phyloP scores from a whole-genome alignment of 2,113 vertebrate species.

The Rhegmatorhina hoffmannsi region DNA sequence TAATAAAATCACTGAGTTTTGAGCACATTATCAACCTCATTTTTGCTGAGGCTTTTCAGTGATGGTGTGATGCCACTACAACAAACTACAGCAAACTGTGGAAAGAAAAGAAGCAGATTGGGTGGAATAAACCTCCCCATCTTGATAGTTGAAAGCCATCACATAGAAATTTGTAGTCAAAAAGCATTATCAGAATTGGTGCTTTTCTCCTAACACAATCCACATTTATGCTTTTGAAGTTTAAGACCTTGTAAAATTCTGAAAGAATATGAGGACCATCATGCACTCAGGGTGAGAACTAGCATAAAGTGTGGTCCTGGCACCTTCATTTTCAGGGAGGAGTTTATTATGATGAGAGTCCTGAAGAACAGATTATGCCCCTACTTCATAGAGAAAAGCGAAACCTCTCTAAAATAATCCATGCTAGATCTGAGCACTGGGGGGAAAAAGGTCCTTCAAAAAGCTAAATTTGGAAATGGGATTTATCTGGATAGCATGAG shows the following conservation, averaged over 20 bases:
- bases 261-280: background rate
- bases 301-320: background rate
- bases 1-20: background rate
- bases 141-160: background rate
- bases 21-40: background rate
- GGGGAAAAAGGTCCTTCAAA: background rate
- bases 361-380: background rate
- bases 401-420: background rate
- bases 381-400: background rate
- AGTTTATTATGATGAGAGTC: background rate
- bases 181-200: background rate
- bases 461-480: background rate
- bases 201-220: background rate
- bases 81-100: background rate
- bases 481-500: background rate
- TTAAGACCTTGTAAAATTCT: background rate
- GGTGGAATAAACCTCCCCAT: background rate
- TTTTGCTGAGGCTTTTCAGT: background rate
- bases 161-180: background rate
- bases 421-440: background rate
- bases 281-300: background rate
- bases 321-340: background rate
- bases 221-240: background rate
- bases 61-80: background rate
- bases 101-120: background rate